Base-by-base conservation (phyloP, 2,888 invertebrate species). In the Spodoptera exigua region DNA sequence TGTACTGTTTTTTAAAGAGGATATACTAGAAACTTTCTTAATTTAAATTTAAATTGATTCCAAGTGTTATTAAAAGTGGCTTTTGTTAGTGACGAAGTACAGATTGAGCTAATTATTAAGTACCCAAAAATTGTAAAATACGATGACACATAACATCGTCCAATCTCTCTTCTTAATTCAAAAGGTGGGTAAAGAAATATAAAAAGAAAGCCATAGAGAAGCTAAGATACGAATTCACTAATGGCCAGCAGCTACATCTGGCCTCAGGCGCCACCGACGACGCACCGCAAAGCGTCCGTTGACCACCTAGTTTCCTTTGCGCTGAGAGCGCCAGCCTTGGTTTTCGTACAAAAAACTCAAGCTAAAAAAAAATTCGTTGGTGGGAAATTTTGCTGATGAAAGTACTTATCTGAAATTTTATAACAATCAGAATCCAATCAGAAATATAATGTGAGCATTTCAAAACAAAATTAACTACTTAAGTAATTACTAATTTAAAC, bases 231-330 rank as follows among this genome's bases (percentile, higher is more conserved):
- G 17, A 58, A 62, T 70, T 39, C 34, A 45, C 67, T 69, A 76
- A 74, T 70, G 65, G 64, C 55, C 66, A 18, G 44, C 56, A 45
- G 66, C 52, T 9, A 45, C 21, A 39, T 21, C 52, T 58, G 21
- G 49, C 69, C 70, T 12, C 47, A 37, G 57, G 70, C 54, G 48
- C 17, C 13, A 13, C 63, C n/a, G 39, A 64, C n/a, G 39, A 64
- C 67, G 51, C 51, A 51, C 61, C 67, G 64, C 78, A 71, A 69
- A 71, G 70, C 58, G 32, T 53, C 59, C 48, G 49, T 44, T 48
- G 51, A 57, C 71, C 57, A 54, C 52, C 52, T 62, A 61, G 49
- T 61, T 70, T 63, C 73, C 61, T 77, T 75, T 74, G 59, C 64
- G 44, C 34, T 17, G 9, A n/a, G n/a, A n/a, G n/a, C n/a, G n/a